phyloP scores from a whole-genome alignment of 2,888 invertebrate genomes.

The Chrysopilus asiliformis region DNA sequence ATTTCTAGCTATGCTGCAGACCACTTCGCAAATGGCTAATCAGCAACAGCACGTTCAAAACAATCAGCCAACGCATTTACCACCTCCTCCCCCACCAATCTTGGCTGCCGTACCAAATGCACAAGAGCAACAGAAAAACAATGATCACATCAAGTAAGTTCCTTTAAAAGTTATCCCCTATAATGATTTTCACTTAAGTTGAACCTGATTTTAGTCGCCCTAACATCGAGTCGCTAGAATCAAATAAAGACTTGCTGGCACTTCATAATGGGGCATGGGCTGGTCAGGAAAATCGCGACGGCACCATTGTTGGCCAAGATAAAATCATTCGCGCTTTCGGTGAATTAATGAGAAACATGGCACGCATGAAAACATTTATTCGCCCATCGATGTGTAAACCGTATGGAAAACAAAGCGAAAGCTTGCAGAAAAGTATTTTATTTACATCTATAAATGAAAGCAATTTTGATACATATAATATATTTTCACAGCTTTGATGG shows the following conservation, averaged over 20 bases:
- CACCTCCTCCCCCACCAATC: slow-evolving; percentile 10
- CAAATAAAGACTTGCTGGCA: slow-evolving; percentile 50
- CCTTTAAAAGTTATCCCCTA: no score
- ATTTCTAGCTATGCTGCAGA: no score
- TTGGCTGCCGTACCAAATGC: no score
- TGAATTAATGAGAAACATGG: slow-evolving; percentile 78
- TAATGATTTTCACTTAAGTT: no score
- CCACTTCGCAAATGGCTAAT: no score
- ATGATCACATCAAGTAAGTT: background rate
- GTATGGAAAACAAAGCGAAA: slow-evolving; percentile 80
- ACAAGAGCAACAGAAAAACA: background rate
- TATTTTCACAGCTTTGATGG: slow-evolving; percentile 52
- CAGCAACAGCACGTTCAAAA: slow-evolving; percentile 20
- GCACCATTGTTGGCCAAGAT: slow-evolving; percentile 55
- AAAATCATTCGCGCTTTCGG: slow-evolving; percentile 75
- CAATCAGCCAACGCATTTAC: slow-evolving; percentile 17
- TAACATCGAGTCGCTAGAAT: slow-evolving; percentile 34
- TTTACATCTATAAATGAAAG: no score
- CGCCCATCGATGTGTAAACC: slow-evolving; percentile 83
- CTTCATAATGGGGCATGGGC: slow-evolving; percentile 56
- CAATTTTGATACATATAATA: background rate
- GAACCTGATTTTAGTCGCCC: no score
- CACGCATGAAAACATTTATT: slow-evolving; percentile 77
- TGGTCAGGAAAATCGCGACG: slow-evolving; percentile 24
- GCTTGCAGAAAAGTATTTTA: slow-evolving; percentile 77